Evolutionary conservation across 2,113 vertebrate species (phyloP).

Genomic region (Mustela nigripes): DNA sequence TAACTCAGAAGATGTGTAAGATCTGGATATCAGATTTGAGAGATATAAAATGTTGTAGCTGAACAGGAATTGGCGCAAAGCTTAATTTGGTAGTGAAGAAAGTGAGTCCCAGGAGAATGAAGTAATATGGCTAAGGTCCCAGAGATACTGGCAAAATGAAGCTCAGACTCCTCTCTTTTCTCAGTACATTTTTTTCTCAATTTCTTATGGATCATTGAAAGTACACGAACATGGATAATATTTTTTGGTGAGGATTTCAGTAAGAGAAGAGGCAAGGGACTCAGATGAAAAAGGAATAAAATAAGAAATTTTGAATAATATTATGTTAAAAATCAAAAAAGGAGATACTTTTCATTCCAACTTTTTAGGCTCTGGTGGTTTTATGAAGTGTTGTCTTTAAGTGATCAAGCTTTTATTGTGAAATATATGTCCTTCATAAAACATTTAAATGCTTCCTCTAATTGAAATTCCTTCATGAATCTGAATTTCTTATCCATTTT

Average conservation of each 20-base stretch:
- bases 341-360: background rate
- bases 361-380: background rate
- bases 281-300: background rate
- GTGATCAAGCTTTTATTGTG: background rate
- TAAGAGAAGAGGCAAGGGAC: background rate
- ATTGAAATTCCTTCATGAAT: background rate
- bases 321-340: background rate
- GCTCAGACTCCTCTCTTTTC: background rate
- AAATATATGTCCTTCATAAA: constrained; percentile 8
- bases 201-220: background rate
- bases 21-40: background rate
- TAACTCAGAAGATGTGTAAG: background rate
- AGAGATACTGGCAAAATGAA: background rate
- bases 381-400: background rate
- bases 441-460: constrained; percentile 36
- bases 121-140: background rate
- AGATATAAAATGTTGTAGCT: constrained; percentile 4
- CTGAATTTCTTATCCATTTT: background rate
- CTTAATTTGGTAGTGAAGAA: constrained; percentile 7
- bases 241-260: background rate
- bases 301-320: background rate
- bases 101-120: background rate
- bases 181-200: background rate
- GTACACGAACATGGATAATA: background rate
- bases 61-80: background rate